Evolutionary conservation across 2,797 vertebrate genomes (phyloP).

Genomic region (Distichodus sexfasciatus): DNA sequence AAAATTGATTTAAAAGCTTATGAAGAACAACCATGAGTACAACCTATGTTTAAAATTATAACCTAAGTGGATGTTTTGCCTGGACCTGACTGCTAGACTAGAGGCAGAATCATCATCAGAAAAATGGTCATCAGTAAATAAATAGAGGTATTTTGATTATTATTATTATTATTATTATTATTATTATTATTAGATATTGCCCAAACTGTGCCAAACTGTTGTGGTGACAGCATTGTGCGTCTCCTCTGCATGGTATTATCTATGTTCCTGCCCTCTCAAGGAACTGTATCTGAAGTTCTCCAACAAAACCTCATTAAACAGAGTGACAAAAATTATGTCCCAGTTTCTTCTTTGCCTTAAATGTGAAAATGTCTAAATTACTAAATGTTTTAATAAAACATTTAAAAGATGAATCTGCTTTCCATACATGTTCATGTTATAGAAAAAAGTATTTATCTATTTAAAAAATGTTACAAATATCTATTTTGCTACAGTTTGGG

Average conservation of each 20-base stretch:
- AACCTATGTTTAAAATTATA: no score
- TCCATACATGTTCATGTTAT: no score
- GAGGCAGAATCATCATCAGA: conserved; percentile 17
- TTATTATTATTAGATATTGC: conserved; percentile 32
- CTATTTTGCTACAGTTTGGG: background rate
- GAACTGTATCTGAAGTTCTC: conserved; percentile 50
- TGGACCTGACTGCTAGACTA: no score
- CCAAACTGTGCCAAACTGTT: conserved; percentile 46
- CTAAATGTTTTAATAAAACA: no score
- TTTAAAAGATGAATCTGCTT: no score
- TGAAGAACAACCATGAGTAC: no score
- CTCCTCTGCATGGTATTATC: conserved; percentile 50
- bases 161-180: conserved; percentile 11
- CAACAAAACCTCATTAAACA: conserved; percentile 57
- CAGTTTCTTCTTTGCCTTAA: conserved; percentile 1
- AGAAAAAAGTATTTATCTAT: no score
- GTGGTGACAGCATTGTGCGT: conserved; percentile 48
- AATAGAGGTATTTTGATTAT: conserved; percentile 1
- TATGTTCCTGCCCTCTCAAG: conserved; percentile 34
- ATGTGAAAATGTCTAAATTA: background rate
- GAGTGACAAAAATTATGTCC: conserved; percentile 39
- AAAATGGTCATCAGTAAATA: background rate
- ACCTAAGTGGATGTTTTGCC: no score
- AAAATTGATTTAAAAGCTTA: conserved; percentile 64
- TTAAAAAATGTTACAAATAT: no score